Conservation (phyloP, 2,797 vertebrate genomes). For the Gastrophryne carolinensis region DNA sequence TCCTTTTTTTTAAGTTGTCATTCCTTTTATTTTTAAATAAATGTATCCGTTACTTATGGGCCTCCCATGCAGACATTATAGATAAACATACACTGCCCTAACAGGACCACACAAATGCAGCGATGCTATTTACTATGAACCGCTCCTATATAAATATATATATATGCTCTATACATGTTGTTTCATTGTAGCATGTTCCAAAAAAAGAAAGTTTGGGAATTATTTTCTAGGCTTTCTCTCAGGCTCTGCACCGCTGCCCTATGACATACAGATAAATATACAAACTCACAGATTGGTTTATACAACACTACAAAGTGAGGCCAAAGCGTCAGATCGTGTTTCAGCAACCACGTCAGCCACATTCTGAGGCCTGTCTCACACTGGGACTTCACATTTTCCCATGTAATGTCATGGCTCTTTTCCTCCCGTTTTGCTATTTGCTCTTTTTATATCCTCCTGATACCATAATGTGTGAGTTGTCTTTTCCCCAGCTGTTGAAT, state of each 20-base stretch:
- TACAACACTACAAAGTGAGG: constrained; percentile 2
- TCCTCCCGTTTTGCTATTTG: neutral
- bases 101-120: neutral
- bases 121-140: neutral
- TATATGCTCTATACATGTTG: too few relatives aligned
- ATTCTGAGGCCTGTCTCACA: constrained; percentile 2
- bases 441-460: neutral
- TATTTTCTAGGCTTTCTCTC: neutral
- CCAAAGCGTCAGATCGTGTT: neutral
- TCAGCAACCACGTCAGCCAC: neutral
- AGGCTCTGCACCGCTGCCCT: neutral
- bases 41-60: too few relatives aligned
- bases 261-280: neutral
- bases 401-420: constrained; percentile 8
- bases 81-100: too few relatives aligned
- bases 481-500: neutral
- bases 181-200: neutral
- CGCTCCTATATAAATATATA: neutral
- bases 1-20: too few relatives aligned
- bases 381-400: constrained; percentile 11
- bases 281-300: neutral
- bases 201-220: neutral
- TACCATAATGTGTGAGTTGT: neutral
- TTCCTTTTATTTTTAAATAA: too few relatives aligned
- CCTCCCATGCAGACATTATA: neutral